Evolutionary conservation across 2,113 vertebrate genomes (phyloP).

Genomic region (Prunella fulvescens): DNA sequence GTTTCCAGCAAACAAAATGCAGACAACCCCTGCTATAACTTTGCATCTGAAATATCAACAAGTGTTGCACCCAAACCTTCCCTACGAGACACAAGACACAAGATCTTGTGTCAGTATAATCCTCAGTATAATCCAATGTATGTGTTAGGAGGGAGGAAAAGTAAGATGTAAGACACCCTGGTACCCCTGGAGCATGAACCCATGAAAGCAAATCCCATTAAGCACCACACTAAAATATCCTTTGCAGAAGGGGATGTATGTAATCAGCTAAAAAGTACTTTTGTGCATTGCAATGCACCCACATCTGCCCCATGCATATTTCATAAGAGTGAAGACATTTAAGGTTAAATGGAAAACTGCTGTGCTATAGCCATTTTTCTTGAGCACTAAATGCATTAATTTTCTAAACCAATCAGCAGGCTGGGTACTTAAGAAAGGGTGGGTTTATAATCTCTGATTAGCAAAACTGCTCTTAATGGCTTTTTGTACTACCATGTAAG

Average conservation of each 20-base stretch:
- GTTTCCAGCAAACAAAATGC: background rate
- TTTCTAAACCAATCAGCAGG: background rate
- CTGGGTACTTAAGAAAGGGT: background rate
- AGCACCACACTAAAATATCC: background rate
- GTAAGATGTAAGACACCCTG: background rate
- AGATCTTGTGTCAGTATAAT: background rate
- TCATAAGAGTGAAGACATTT: background rate
- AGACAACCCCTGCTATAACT: background rate
- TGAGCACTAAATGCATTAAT: background rate
- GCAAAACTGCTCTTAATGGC: background rate
- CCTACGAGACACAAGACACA: background rate
- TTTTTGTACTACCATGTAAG: background rate
- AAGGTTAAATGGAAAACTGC: background rate
- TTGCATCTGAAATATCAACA: background rate
- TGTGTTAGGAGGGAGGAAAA: rapidly evolving
- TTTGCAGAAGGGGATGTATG: background rate
- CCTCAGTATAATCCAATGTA: background rate
- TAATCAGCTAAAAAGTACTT: background rate
- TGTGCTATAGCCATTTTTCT: background rate
- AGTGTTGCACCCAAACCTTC: background rate
- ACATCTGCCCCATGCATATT: background rate
- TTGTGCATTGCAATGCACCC: background rate
- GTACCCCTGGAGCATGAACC: background rate
- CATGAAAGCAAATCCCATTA: background rate
- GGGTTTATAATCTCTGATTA: background rate